These are phyloP conservation scores for Tetrao urogallus DNA, from an alignment of 2,113 vertebrate species.

Conservation along the genomic window DNA sequence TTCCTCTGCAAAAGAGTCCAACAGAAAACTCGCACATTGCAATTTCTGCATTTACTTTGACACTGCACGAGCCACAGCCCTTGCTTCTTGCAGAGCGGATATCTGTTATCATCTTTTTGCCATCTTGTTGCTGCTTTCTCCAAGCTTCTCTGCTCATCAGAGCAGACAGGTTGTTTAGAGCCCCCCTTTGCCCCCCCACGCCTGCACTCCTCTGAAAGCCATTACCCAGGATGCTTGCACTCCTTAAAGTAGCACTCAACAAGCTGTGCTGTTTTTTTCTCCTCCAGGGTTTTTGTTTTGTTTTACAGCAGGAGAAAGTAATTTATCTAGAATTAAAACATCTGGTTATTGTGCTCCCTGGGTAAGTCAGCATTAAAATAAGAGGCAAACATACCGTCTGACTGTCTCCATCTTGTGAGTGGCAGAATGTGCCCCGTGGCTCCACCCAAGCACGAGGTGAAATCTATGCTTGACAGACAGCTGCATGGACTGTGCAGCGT, in stretches of 20 bases:
- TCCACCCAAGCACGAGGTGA: background rate
- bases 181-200: background rate
- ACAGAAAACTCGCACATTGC: background rate
- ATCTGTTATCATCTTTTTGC: background rate
- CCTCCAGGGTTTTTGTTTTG: background rate
- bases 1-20: background rate
- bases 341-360: background rate
- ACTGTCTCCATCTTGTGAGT: background rate
- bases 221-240: slow-evolving; percentile 31
- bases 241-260: background rate
- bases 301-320: slow-evolving; percentile 1
- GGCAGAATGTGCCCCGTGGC: background rate
- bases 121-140: background rate
- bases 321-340: slow-evolving; percentile 63
- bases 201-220: slow-evolving; percentile 7
- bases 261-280: slow-evolving; percentile 38
- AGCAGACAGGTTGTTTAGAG: slow-evolving; percentile 1
- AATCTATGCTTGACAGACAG: fast-evolving
- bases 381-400: background rate
- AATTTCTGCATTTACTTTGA: slow-evolving; percentile 24
- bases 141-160: background rate
- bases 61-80: background rate
- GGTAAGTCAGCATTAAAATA: slow-evolving; percentile 12
- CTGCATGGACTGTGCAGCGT: fast-evolving
- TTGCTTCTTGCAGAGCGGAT: background rate